Evolutionary conservation across 2,888 invertebrate genomes (phyloP).

Genomic region (Drosophila rellima): DNA sequence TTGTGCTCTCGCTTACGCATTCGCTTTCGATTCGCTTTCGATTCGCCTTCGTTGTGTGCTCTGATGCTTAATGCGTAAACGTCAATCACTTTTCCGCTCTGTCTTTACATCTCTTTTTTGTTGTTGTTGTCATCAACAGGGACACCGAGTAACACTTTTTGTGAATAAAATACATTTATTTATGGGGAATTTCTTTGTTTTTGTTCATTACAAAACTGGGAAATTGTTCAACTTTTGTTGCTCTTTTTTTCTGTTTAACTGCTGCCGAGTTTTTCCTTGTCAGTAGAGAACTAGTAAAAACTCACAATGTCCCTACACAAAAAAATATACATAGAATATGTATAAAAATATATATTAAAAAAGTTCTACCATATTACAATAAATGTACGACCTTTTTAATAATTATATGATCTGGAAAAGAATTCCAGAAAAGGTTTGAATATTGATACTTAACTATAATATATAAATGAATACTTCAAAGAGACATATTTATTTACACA

Average conservation of each 20-base stretch:
- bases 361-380: not conserved
- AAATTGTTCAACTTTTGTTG: slow-evolving; percentile 1
- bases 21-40: slow-evolving; percentile 28
- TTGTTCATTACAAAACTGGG: not conserved
- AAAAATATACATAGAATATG: not conserved
- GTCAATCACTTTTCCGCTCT: slow-evolving; percentile 26
- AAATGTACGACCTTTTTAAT: not conserved
- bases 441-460: not conserved
- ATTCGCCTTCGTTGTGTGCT: slow-evolving; percentile 4
- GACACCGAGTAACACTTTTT: slow-evolving; percentile 26
- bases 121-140: slow-evolving; percentile 7
- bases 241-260: not conserved
- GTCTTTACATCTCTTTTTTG: slow-evolving; percentile 1
- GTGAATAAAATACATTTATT: slow-evolving; percentile 19
- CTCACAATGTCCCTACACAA: too few species aligned
- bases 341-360: too few species aligned
- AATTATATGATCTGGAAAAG: too few species aligned
- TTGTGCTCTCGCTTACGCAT: slow-evolving; percentile 18
- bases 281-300: not conserved
- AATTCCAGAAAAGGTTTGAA: too few species aligned
- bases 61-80: slow-evolving; percentile 17
- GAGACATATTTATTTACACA: too few species aligned
- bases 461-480: too few species aligned
- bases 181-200: slow-evolving; percentile 2
- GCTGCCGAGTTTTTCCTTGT: not conserved